These are phyloP conservation scores for Melanotaenia parkinsoni DNA, from an alignment of 2,797 vertebrate genomes.

Conservation along the genomic window DNA sequence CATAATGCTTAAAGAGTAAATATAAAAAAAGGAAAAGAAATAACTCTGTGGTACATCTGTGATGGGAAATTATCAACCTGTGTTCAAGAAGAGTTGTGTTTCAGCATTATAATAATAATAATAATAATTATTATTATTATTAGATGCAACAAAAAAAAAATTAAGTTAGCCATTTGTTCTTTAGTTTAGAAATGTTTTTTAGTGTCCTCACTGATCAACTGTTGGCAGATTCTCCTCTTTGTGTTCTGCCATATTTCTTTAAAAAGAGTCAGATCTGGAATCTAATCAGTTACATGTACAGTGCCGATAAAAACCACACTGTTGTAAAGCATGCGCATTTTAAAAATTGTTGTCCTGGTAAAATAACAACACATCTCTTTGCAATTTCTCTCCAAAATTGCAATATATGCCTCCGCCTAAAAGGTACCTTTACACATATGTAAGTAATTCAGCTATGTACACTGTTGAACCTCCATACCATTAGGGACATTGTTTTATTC, in stretches of 20 bases:
- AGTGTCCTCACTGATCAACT: not conserved
- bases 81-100: not conserved
- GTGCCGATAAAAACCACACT: not conserved
- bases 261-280: not conserved
- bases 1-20: constrained; percentile 16
- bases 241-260: not conserved
- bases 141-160: not conserved
- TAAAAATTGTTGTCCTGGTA: too few species aligned
- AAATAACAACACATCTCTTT: too few species aligned
- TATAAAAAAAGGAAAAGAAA: constrained; percentile 16
- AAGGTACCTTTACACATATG: not conserved
- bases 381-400: not conserved
- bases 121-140: too few species aligned
- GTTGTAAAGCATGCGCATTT: not conserved
- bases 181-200: not conserved
- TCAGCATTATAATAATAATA: too few species aligned
- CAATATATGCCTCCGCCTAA: not conserved
- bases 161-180: not conserved
- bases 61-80: not conserved
- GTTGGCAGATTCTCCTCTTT: not conserved
- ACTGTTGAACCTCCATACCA: not conserved
- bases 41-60: not conserved
- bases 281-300: not conserved
- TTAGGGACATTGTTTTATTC: not conserved
- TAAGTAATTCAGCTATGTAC: not conserved